Base-by-base conservation (phyloP, 2,888 invertebrate genomes). In the Reticulitermes lucifugus region DNA sequence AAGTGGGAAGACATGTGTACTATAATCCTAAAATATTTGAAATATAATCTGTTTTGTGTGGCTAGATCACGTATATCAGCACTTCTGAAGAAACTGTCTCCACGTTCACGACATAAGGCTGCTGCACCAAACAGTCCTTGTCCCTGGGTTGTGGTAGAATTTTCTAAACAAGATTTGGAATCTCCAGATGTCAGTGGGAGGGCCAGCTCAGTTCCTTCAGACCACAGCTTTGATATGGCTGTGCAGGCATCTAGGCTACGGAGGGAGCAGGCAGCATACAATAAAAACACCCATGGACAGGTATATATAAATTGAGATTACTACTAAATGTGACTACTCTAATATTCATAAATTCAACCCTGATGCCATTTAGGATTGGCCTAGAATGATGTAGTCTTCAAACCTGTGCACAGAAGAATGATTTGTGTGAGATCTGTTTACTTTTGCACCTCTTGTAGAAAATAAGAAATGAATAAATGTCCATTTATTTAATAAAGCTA, bases 51-150 rank as follows among this genome's bases (percentile, higher is more conserved):
- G 46, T 77, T 77, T 10, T 7, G 5, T 65, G 35, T 35, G 35
- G 18, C 22, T 46, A 87, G 87, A 60, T 85, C 86, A 35, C 46
- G 83, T 46, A 60, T 87, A 46, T 51, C 85, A n/a, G 85, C 87
- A 7, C 83, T 87, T 46, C 83, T 87, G 55, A 87, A 87, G 87
- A 87, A 87, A 59, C 81, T 87, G 6, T 87, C 87, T 12, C 87
- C 86, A 14, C 65, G 87, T 12, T 85, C 86, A 25, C 73, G 73
- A 65, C 84, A 83, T 73, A 86, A 86, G 81, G 75, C 79, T 41
- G 80, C 55, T 18, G 22, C 35, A 73, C 41, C 81, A 71, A 70
- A 14, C 25, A 84, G 71, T 35, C 41, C 84, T 25, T 84, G 46
- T 43, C 85, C 86, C 9, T 86, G 86, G 86, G 86, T 86, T 43